Base-by-base conservation (phyloP, 2,113 vertebrate species). In the Melanerpes formicivorus region DNA sequence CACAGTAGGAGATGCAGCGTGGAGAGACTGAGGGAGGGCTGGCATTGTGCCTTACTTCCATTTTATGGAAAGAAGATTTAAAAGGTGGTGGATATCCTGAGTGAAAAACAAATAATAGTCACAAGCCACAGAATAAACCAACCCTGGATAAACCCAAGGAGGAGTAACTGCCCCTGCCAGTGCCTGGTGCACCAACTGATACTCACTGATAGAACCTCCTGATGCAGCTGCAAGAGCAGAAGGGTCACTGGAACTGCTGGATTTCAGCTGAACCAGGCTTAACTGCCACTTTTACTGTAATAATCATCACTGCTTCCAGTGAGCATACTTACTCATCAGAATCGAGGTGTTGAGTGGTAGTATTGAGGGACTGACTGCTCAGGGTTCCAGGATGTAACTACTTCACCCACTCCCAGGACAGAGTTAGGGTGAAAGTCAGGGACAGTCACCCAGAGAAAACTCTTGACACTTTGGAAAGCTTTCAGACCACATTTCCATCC, bases 351-450 rank as follows among this genome's bases (percentile, higher is more conserved):
- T n/a, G 73, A 64, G 25, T 25, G 5, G 46, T 56, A 56, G 23
- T 56, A 25, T 25, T 52, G 76, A 74, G 40, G 42, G 29, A 63
- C 26, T 52, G 40, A 40, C 40, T 37, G 8, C 30, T 84, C 5
- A 1, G 22, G 32, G 77, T 37, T 84, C 60, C 70, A 78, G 29
- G 14, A 78, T 26, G 65, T 16, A 59, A 46, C 37, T 60, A 37
- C 34, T 82, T 82, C 30, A 71, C 15, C 13, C 18, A 66, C 27
- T 58, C 27, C 30, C 0, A 0, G 8, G 17, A 54, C 1, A 1
- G n/a, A 77, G 23, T 10, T 37, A 23, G 1, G 0, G 40, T 63
- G 71, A 71, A 82, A n/a, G 58, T 0, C 22, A 0, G 40, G 23
- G 15, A n/a, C 32, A 64, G 30, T 9, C 18, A 72, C 42, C 18